Base-by-base conservation (phyloP, 2,113 vertebrate genomes). In the Agapornis roseicollis region DNA sequence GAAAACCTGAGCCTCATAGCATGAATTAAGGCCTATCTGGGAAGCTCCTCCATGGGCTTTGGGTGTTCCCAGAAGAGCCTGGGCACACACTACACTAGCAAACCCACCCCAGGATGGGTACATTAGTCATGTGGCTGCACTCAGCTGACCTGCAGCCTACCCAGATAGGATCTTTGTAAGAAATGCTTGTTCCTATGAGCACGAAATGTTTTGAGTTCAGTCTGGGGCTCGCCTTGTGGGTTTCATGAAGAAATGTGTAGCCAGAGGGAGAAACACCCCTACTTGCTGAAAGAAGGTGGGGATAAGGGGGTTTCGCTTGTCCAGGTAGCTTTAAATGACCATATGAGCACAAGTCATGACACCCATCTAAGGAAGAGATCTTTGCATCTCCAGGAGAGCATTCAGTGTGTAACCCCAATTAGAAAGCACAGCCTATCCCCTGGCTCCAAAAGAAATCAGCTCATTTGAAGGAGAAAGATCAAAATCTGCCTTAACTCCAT, bases 391-490 rank as follows among this genome's bases (percentile, higher is more conserved):
- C 49, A 39, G 44, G 35, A 58, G 13, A 76, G 24, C 47, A 0
- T n/a, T 60, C 49, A 29, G 18, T 24, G 37, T n/a, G 1, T 44
- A 24, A 53, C 0, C 2, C 35, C 41, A 24, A 53, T 60, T 61
- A 78, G 66, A 77, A 65, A 83, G 69, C 47, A 66, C 23, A 33
- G 20, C 42, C 37, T 78, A 4, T 53, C 33, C 60, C 53, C 35
- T 65, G 71, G 39, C 77, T 64, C n/a, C 0, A 0, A 76, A 94
- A 79, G 60, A 78, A 78, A 83, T 53, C 33, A 55, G 46, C 25
- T 80, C 8, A 1, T 86, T 94, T 93, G 55, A 35, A 88, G 68
- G n/a, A 93, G 76, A 88, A 80, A 78, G 72, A 86, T 92, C 69
- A 44, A 80, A 86, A 81, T 80, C 64, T 82, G 27, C 35, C 44